Evolutionary conservation across 2,888 invertebrate species (phyloP), one percentile per base, ranked within the genome.

Genomic region (Coleophora flavipennella): DNA sequence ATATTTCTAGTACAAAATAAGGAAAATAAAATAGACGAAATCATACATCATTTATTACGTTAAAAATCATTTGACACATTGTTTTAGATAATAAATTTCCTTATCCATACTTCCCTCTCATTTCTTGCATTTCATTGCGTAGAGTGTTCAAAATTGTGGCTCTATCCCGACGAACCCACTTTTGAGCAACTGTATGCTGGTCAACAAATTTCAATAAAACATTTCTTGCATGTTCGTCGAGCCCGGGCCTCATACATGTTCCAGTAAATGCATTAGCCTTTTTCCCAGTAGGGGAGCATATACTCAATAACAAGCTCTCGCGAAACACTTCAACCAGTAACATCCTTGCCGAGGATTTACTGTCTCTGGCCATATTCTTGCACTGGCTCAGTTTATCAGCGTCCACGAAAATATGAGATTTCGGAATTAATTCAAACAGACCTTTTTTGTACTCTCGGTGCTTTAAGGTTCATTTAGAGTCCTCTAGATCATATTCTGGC

Each of bases 191-290:
- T 20, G 36, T 14, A 13, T 36, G 12, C 9, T 36, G 31, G 4
- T 36, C 36, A 2, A 36, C 36, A 8, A 31, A 36, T 36, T n/a
- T 31, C 31, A 36, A 31, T 11, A 36, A 31, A 36, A 36, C 36
- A 7, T 14, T 20, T n/a, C 13, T 29, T 31, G 36, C 36, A 20
- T 36, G 31, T 20, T 14, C 29, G 29, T 36, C 36, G 7, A 36
- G 14, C 1, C 31, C 31, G 2, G 36, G 31, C 13, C 36, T 36
- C 3, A 36, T 13, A 9, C 7, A 11, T 11, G 8, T 14, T 13
- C 9, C 36, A 20, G 8, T n/a, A 28, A 35, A 35, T 35, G 28
- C 35, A 20, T 31, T 36, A 20, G 36, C 36, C 2, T 7, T 31
- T 36, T 31, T 31, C 8, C 31, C 36, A 13, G 36, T 36, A 36